These are phyloP conservation scores for Vanessa tameamea DNA, from an alignment of 1,140 invertebrate genomes.

Conservation along the genomic window DNA sequence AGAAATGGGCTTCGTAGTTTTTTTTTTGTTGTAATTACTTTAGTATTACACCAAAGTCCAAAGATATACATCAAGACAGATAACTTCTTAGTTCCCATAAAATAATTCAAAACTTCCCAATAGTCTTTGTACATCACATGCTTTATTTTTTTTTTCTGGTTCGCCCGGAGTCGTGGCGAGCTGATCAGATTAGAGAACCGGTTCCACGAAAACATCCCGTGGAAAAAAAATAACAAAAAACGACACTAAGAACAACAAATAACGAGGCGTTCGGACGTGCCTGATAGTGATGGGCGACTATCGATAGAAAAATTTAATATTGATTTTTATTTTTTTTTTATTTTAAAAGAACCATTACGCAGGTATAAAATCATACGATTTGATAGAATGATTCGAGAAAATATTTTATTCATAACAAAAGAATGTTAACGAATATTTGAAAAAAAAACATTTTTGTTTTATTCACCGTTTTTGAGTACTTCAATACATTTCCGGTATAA, in stretches of 20 bases:
- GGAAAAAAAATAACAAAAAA: constrained; percentile 68
- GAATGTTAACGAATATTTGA: too few relatives aligned
- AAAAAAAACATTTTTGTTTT: too few relatives aligned
- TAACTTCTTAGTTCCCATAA: constrained; percentile 31
- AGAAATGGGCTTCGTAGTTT: too few relatives aligned
- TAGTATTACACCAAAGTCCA: background rate
- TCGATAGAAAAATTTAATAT: constrained; percentile 38
- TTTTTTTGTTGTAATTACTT: background rate
- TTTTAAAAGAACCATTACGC: too few relatives aligned
- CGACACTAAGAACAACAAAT: constrained; percentile 78
- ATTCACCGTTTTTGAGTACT: too few relatives aligned
- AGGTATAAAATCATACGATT: too few relatives aligned
- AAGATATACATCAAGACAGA: background rate
- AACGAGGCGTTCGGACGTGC: constrained; percentile 61
- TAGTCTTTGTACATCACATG: constrained; percentile 24
- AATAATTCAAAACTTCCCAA: constrained; percentile 28
- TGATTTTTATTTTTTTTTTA: background rate
- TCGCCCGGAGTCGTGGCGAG: constrained; percentile 58
- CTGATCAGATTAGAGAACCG: constrained; percentile 76
- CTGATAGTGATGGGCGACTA: constrained; percentile 51
- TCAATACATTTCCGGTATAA: too few relatives aligned
- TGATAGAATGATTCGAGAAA: too few relatives aligned
- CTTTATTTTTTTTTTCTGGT: constrained; percentile 32
- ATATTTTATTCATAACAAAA: too few relatives aligned
- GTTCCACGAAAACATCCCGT: constrained; percentile 71